Evolutionary conservation across 2,113 vertebrate species (phyloP).

Genomic region (Hystrix brachyura): DNA sequence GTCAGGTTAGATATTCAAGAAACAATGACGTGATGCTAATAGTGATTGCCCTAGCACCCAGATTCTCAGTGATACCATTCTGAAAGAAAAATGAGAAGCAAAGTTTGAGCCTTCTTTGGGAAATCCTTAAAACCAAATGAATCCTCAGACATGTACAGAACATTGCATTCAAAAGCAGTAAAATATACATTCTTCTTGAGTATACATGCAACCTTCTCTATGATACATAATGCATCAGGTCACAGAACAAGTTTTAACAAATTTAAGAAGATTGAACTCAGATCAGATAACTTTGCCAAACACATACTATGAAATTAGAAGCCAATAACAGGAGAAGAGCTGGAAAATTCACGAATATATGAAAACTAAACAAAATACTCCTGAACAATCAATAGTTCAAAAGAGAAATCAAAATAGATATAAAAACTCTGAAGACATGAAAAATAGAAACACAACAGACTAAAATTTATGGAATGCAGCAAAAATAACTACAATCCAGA

Average conservation of each 20-base stretch:
- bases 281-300: neutral
- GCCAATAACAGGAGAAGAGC: neutral
- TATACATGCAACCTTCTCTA: neutral
- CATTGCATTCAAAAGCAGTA: neutral
- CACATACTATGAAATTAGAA: neutral
- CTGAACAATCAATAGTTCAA: neutral
- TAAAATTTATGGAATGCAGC: neutral
- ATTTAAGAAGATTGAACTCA: neutral
- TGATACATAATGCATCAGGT: neutral
- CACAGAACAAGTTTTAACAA: neutral
- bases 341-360: neutral
- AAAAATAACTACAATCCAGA: neutral
- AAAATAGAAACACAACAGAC: neutral
- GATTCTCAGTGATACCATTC: neutral
- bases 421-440: neutral
- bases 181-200: neutral
- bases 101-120: neutral
- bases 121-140: neutral
- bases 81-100: neutral
- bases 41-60: neutral
- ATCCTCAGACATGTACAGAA: neutral
- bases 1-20: neutral
- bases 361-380: neutral
- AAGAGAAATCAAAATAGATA: neutral
- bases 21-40: neutral